These are phyloP conservation scores for Eueremaeus valkanovi DNA, from an alignment of 2,888 invertebrate genomes.

Conservation along the genomic window DNA sequence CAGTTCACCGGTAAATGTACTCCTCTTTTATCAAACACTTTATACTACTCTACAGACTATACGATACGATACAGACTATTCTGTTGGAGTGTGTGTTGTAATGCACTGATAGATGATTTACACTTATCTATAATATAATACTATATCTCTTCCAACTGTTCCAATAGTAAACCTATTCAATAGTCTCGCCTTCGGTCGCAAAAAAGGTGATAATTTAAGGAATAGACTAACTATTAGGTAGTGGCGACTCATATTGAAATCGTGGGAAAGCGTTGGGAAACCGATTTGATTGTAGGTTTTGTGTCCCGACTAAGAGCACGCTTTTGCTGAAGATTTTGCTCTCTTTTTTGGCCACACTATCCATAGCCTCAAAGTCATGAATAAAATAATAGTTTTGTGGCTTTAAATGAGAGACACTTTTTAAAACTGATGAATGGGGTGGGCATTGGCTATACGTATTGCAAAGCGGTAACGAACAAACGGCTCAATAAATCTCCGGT, in stretches of 20 bases:
- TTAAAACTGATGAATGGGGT: conserved; percentile 32
- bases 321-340: not conserved
- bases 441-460: not conserved
- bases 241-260: conserved; percentile 30
- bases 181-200: conserved; percentile 24
- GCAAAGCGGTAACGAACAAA: conserved; percentile 26
- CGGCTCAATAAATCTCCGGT: not conserved
- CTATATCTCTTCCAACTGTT: not conserved
- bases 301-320: conserved; percentile 29
- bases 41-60: too few species aligned
- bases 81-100: conserved; percentile 1
- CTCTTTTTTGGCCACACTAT: not conserved
- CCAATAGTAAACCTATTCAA: too few species aligned
- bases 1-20: conserved; percentile 11
- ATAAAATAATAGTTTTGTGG: conserved; percentile 31
- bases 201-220: conserved; percentile 36
- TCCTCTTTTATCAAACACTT: not conserved
- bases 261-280: conserved; percentile 27
- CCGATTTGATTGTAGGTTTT: conserved; percentile 28
- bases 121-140: too few species aligned
- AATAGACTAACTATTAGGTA: conserved; percentile 35
- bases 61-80: too few species aligned
- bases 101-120: conserved; percentile 22
- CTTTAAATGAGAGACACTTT: conserved; percentile 25
- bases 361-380: conserved; percentile 7